Evolutionary conservation across 2,888 invertebrate species (phyloP), one percentile per base, ranked within the genome.

Genomic region (Ophraella communa): DNA sequence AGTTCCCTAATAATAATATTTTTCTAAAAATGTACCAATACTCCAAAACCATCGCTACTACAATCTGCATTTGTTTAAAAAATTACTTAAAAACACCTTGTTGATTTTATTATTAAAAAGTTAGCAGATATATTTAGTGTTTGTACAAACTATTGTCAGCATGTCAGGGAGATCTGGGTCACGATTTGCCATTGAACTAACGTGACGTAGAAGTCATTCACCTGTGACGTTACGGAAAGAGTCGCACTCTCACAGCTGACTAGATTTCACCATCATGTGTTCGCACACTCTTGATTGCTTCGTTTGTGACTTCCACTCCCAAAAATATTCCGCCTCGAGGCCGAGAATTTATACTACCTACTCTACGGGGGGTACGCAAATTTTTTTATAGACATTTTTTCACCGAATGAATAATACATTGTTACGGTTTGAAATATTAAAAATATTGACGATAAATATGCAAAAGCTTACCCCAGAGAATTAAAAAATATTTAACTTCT

Each of bases 131-230:
- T 23, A 14, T 54, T 39, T 39, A 52, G 35, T 52, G 52, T 60
- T 60, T 60, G 60, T 52, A 60, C 42, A 60, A 59, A 27, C 60
- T 53, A 60, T 60, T 60, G 60, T 60, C 60, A 52, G 60, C 60
- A 60, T 60, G 60, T 60, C 60, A 65, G 57, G 44, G 30, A 60
- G 67, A 67, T 67, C 81, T 83, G 79, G 82, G 82, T 83, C 82
- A 82, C 81, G 81, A 82, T 83, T 82, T 83, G 82, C 82, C 82
- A 82, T 83, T 83, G 82, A 83, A 82, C 82, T 80, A 78, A 76
- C 77, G 79, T 82, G 81, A 81, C 81, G 82, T 81, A 76, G 77
- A 76, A 81, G 80, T 82, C 82, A 81, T 82, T 82, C 81, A 82
- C 82, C 82, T 81, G 80, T 81, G 81, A 82, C 82, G 82, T 83